Conservation (phyloP, 2,797 vertebrate genomes). For the Eptatretus atami region DNA sequence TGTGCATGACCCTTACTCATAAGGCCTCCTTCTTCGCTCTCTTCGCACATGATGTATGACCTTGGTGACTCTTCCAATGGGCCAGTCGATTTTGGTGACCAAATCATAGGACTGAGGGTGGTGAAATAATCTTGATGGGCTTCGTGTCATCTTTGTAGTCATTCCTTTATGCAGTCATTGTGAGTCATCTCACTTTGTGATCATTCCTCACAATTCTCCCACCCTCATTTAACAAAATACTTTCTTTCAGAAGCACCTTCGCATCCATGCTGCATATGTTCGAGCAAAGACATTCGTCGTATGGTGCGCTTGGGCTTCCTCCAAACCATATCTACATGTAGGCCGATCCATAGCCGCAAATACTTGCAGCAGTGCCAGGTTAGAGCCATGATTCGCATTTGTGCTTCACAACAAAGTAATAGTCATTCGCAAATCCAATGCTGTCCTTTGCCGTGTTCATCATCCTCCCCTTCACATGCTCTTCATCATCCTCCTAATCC, state of each 20-base stretch:
- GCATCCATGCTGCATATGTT: conserved; percentile 62
- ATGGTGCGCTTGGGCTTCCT: conserved; percentile 47
- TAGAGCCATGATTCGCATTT: too few species aligned
- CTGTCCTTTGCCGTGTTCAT: too few species aligned
- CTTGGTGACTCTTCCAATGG: too few species aligned
- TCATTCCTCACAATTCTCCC: too few species aligned
- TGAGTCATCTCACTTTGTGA: background rate
- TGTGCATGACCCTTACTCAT: conserved; percentile 76
- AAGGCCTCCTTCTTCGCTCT: conserved; percentile 77
- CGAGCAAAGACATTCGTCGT: conserved; percentile 88
- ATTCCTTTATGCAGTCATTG: background rate
- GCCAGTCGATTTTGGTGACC: too few species aligned
- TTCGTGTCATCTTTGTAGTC: background rate
- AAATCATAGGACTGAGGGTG: too few species aligned
- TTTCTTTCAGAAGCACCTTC: conserved; percentile 38
- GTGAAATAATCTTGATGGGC: background rate
- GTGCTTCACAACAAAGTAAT: too few species aligned
- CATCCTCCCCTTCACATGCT: too few species aligned
- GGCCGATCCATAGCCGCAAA: conserved; percentile 78
- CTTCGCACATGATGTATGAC: conserved; percentile 53
- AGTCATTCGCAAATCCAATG: too few species aligned
- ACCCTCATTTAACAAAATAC: too few species aligned
- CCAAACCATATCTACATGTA: conserved; percentile 77
- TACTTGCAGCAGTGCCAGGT: conserved; percentile 88
- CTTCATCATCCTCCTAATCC: too few species aligned